Percentiles rank a stretch among this genome's conserved stretches.
These are phyloP conservation scores for Parnassius mnemosyne DNA, from an alignment of 2,888 invertebrate species.

Conservation along the genomic window DNA sequence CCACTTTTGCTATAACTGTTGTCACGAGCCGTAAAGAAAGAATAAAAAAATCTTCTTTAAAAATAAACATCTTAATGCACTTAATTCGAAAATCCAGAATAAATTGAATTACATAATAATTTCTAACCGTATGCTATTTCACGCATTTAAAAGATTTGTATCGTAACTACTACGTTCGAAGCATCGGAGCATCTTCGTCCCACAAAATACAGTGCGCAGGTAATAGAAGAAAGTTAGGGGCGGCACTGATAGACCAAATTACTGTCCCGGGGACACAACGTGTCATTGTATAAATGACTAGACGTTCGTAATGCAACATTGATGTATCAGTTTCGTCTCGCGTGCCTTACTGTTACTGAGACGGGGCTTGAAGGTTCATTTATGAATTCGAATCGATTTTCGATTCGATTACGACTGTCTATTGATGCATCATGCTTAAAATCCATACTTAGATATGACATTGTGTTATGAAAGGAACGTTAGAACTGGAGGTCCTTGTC, in stretches of 20 bases:
- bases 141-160: slow-evolving; percentile 13
- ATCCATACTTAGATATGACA: too few relatives aligned
- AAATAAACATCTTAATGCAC: too few relatives aligned
- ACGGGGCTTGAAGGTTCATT: slow-evolving; percentile 16
- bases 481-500: too few relatives aligned
- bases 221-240: slow-evolving; percentile 33
- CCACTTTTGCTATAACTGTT: too few relatives aligned
- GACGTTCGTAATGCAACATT: slow-evolving; percentile 45
- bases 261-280: slow-evolving; percentile 16
- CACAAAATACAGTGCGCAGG: slow-evolving; percentile 32
- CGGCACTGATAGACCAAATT: slow-evolving; percentile 19
- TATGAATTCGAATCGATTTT: not conserved
- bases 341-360: slow-evolving; percentile 42
- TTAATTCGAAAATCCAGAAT: too few relatives aligned
- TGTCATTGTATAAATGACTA: slow-evolving; percentile 26
- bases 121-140: slow-evolving; percentile 10
- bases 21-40: too few relatives aligned
- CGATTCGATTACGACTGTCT: slow-evolving; percentile 7
- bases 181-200: slow-evolving; percentile 7
- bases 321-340: slow-evolving; percentile 41
- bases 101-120: not conserved
- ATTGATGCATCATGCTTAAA: too few relatives aligned
- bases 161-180: slow-evolving; percentile 14
- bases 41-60: too few relatives aligned
- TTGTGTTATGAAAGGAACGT: too few relatives aligned